Evolutionary conservation across 2,113 vertebrate species (phyloP).

Genomic region (Callionymus lyra): DNA sequence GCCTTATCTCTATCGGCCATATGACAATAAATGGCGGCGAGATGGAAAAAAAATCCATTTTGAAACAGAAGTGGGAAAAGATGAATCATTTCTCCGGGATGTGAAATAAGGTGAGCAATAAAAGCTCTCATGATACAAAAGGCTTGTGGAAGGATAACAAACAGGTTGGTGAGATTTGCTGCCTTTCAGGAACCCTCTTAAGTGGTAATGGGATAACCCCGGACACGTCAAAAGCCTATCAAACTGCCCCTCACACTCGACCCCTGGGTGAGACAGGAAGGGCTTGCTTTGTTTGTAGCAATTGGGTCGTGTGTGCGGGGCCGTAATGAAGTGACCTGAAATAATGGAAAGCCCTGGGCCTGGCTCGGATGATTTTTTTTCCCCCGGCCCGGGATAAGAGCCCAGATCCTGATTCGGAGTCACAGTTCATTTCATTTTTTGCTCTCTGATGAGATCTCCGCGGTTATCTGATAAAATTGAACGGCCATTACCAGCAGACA

Average conservation of each 20-base stretch:
- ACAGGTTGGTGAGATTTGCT: slow-evolving; percentile 89
- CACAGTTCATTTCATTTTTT: slow-evolving; percentile 99
- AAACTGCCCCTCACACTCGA: slow-evolving; percentile 96
- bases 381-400: slow-evolving; percentile 98
- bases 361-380: slow-evolving; percentile 96
- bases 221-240: slow-evolving; percentile 94
- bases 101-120: slow-evolving; percentile 76
- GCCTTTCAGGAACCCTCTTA: slow-evolving; percentile 97
- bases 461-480: slow-evolving; percentile 99
- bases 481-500: slow-evolving; percentile 93
- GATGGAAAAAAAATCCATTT: slow-evolving; percentile 62
- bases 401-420: slow-evolving; percentile 97
- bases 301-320: slow-evolving; percentile 83
- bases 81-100: slow-evolving; percentile 86
- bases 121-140: slow-evolving; percentile 78
- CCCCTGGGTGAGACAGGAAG: slow-evolving; percentile 91
- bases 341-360: slow-evolving; percentile 99
- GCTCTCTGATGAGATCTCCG: slow-evolving; percentile 99
- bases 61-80: slow-evolving; percentile 70
- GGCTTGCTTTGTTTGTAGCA: slow-evolving; percentile 89
- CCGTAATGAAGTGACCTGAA: slow-evolving; percentile 99
- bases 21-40: slow-evolving; percentile 8
- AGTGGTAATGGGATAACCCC: slow-evolving; percentile 99
- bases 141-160: slow-evolving; percentile 73
- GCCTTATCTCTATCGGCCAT: slow-evolving; percentile 18